phyloP scores from a whole-genome alignment of 2,113 vertebrate species.

The Guaruba guarouba region DNA sequence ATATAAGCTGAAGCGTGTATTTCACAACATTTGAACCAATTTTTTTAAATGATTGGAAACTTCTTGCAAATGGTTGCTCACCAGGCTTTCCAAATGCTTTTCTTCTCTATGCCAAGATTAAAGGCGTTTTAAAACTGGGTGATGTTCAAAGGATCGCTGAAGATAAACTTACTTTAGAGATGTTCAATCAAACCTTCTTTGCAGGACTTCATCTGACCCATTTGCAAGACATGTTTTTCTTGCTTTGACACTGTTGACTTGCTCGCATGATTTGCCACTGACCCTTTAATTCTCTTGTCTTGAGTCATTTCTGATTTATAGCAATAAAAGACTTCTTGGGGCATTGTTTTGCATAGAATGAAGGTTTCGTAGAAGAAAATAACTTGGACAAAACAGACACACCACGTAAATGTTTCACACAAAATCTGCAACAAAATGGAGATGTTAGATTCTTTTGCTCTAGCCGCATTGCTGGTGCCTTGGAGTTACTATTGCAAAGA shows the following conservation, averaged over 20 bases:
- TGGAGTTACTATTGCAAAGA: neutral
- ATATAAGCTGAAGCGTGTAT: neutral
- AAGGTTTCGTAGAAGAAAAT: neutral
- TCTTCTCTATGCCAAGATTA: neutral
- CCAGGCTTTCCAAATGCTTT: neutral
- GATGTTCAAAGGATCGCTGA: neutral
- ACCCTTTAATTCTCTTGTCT: neutral
- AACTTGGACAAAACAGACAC: neutral
- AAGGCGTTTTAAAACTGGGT: neutral
- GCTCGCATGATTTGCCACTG: neutral
- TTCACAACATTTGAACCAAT: neutral
- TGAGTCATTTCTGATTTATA: neutral
- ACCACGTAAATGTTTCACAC: neutral
- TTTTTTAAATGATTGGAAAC: neutral
- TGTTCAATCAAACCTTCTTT: neutral
- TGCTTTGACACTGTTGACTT: neutral
- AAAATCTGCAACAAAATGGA: neutral
- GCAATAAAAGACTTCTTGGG: neutral
- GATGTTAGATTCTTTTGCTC: neutral
- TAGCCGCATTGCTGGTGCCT: neutral
- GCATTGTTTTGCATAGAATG: neutral
- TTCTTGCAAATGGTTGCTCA: neutral
- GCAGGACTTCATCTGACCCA: neutral
- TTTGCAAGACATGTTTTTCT: conserved; percentile 1
- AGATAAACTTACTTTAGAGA: neutral